These are phyloP conservation scores for Zaprionus taronus DNA, from an alignment of 1,140 invertebrate genomes.

Conservation along the genomic window DNA sequence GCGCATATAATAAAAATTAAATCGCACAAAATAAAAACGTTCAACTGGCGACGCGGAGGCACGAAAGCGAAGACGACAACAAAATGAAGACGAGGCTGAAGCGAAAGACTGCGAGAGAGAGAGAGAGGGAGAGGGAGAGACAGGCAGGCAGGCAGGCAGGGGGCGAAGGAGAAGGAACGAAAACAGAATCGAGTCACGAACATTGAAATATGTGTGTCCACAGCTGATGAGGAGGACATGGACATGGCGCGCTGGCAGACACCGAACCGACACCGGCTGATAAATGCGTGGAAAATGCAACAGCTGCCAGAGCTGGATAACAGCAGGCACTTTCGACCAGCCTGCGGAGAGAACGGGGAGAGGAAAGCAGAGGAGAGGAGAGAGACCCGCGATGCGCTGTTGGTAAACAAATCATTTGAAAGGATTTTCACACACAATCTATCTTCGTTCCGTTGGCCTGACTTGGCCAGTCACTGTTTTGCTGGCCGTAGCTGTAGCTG, in stretches of 20 bases:
- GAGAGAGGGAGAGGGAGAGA: background rate
- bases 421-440: conserved; percentile 83
- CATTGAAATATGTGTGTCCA: conserved; percentile 80
- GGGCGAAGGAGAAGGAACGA: conserved; percentile 20
- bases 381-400: conserved; percentile 56
- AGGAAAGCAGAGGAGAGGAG: background rate
- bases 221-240: conserved; percentile 70
- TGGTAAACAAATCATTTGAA: conserved; percentile 83
- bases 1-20: conserved; percentile 80
- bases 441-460: conserved; percentile 63
- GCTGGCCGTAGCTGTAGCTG: conserved; percentile 26
- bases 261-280: conserved; percentile 56
- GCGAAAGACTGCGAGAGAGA: conserved; percentile 6
- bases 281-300: conserved; percentile 83
- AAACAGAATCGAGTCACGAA: conserved; percentile 76
- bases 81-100: conserved; percentile 7
- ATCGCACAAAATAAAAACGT: conserved; percentile 79
- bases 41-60: conserved; percentile 39
- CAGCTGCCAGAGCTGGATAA: conserved; percentile 78
- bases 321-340: conserved; percentile 34
- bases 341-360: conserved; percentile 22
- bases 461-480: background rate
- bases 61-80: conserved; percentile 22
- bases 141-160: background rate
- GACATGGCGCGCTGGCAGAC: conserved; percentile 42